These are phyloP conservation scores for Pissodes strobi DNA, from an alignment of 1,140 invertebrate genomes.

Conservation along the genomic window DNA sequence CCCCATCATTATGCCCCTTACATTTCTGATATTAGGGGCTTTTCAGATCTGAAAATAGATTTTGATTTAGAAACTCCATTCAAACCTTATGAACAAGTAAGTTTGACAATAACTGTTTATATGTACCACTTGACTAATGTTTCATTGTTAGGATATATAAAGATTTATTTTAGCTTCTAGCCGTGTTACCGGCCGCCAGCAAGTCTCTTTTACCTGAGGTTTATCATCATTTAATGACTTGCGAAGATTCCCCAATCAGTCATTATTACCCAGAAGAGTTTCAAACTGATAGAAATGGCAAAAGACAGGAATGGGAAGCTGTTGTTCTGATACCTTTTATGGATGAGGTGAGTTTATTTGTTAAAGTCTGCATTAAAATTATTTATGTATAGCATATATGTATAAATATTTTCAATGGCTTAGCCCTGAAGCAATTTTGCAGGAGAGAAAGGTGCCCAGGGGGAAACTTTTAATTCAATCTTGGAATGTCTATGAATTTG, in stretches of 20 bases:
- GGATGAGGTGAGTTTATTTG: conserved; percentile 68
- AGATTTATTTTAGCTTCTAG: conserved; percentile 68
- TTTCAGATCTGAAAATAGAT: conserved; percentile 71
- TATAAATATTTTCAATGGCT: too few species aligned
- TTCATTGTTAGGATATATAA: too few species aligned
- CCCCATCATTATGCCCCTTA: conserved; percentile 96
- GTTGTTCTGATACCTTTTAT: conserved; percentile 97
- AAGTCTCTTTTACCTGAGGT: conserved; percentile 77
- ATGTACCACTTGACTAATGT: background rate
- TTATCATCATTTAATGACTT: conserved; percentile 83
- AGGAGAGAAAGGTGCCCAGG: too few species aligned
- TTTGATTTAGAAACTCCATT: conserved; percentile 90
- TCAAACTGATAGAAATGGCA: conserved; percentile 89
- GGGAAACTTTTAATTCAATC: too few species aligned
- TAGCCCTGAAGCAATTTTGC: too few species aligned
- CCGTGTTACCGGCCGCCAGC: conserved; percentile 87
- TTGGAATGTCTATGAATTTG: background rate
- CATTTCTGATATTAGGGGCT: conserved; percentile 89
- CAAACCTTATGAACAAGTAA: conserved; percentile 88
- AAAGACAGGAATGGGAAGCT: conserved; percentile 96
- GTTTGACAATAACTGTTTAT: background rate
- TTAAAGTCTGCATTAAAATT: too few species aligned
- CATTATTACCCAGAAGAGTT: conserved; percentile 92
- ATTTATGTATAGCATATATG: too few species aligned
- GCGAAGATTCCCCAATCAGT: conserved; percentile 80